Percentiles rank a stretch among this genome's conserved stretches.
phyloP scores from a whole-genome alignment of 2,113 vertebrate species.

The Solenodon paradoxus region DNA sequence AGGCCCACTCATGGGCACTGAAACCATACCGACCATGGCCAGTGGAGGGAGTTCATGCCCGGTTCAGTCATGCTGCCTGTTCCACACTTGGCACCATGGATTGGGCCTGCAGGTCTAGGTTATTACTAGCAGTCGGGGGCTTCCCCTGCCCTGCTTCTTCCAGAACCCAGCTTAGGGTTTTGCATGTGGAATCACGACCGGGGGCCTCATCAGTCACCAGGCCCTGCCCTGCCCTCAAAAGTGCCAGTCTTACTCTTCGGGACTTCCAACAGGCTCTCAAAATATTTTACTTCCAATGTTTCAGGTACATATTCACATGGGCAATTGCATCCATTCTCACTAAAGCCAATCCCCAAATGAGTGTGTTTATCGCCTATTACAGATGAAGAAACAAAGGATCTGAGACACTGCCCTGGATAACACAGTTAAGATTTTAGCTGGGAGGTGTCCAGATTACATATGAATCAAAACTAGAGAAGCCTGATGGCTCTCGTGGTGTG shows the following conservation, averaged over 20 bases:
- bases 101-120: background rate
- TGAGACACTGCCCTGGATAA: background rate
- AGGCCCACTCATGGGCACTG: background rate
- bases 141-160: background rate
- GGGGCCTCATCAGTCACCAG: background rate
- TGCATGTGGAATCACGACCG: background rate
- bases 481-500: background rate
- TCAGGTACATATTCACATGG: background rate
- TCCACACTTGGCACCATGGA: background rate
- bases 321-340: background rate
- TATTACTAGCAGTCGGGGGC: background rate
- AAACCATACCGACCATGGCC: background rate
- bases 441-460: background rate
- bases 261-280: background rate
- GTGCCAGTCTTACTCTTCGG: background rate
- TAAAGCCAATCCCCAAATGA: background rate
- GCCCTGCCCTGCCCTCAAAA: background rate
- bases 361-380: background rate
- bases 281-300: conserved; percentile 18
- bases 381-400: background rate
- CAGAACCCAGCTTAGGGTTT: background rate
- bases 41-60: background rate
- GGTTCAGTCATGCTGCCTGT: background rate
- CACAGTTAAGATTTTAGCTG: background rate
- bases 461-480: background rate